Conservation (phyloP, 2,888 invertebrate species). For the Anthophora plumipes region DNA sequence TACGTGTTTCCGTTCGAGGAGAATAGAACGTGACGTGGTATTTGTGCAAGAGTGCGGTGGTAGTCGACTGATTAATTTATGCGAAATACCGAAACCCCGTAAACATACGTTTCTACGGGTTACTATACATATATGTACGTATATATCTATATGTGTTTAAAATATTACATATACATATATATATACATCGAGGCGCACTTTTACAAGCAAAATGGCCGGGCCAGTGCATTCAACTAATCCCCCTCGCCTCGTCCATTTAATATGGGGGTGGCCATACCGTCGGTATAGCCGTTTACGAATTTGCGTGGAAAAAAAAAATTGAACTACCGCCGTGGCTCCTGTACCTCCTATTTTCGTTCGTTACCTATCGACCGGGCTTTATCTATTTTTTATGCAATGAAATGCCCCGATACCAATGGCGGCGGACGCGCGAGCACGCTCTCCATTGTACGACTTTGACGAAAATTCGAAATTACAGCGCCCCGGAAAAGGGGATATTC, state of each 20-base stretch:
- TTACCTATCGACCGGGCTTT: slow-evolving; percentile 81
- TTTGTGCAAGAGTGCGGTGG: slow-evolving; percentile 28
- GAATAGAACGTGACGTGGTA: slow-evolving; percentile 31
- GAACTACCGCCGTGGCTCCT: slow-evolving; percentile 71
- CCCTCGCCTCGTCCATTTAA: slow-evolving; percentile 81
- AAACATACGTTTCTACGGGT: slow-evolving; percentile 78
- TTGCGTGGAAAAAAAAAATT: slow-evolving; percentile 77
- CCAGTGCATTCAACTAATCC: slow-evolving; percentile 79
- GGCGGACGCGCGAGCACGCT: slow-evolving; percentile 58
- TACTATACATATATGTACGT: slow-evolving; percentile 60
- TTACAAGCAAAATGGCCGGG: slow-evolving; percentile 78
- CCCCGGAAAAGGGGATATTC: slow-evolving; percentile 50
- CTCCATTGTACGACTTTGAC: slow-evolving; percentile 70
- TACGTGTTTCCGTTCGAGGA: slow-evolving; percentile 10
- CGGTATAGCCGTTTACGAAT: slow-evolving; percentile 80
- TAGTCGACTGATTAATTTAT: slow-evolving; percentile 72
- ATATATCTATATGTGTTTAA: too few relatives aligned
- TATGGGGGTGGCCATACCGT: slow-evolving; percentile 77
- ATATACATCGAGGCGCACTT: slow-evolving; percentile 67
- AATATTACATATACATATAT: slow-evolving; percentile 63
- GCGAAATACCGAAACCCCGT: slow-evolving; percentile 71
- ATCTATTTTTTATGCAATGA: slow-evolving; percentile 80
- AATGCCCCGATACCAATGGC: slow-evolving; percentile 72
- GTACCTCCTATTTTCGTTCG: slow-evolving; percentile 79
- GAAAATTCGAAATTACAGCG: slow-evolving; percentile 73